Evolutionary conservation across 2,888 invertebrate genomes (phyloP).

Genomic region (Drosophila barbarae): DNA sequence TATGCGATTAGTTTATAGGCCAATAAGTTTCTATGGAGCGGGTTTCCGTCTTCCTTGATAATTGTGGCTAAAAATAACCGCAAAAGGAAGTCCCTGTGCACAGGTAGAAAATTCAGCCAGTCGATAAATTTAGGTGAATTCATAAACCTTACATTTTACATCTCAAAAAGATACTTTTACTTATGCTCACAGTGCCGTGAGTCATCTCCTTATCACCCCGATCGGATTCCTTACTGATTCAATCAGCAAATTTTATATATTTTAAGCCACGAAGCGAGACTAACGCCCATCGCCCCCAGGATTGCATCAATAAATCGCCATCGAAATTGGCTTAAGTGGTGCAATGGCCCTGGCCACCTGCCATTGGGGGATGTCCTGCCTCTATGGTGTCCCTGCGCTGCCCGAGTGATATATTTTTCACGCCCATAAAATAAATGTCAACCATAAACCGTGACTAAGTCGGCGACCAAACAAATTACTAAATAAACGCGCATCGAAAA

Average conservation of each 20-base stretch:
- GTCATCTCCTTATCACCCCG: background rate
- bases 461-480: slow-evolving; percentile 68
- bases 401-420: slow-evolving; percentile 63
- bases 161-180: background rate
- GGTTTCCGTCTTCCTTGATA: slow-evolving; percentile 38
- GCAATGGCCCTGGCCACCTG: slow-evolving; percentile 21
- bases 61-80: slow-evolving; percentile 38
- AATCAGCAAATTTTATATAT: slow-evolving; percentile 48
- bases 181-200: background rate
- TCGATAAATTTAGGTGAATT: too few species aligned
- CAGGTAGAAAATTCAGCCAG: background rate
- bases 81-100: slow-evolving; percentile 6
- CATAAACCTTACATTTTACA: background rate
- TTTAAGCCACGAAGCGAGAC: slow-evolving; percentile 52
- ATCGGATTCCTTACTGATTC: slow-evolving; percentile 43
- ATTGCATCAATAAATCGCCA: slow-evolving; percentile 61
- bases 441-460: slow-evolving; percentile 71
- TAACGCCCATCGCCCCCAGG: slow-evolving; percentile 46
- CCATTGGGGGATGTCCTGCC: slow-evolving; percentile 4
- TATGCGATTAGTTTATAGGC: slow-evolving; percentile 77
- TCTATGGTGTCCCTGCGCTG: background rate
- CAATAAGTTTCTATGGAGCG: slow-evolving; percentile 67
- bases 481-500: slow-evolving; percentile 61
- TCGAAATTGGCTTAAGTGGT: slow-evolving; percentile 64
- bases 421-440: slow-evolving; percentile 73